Conservation (phyloP, 1,140 invertebrate genomes). For the Cyclargus thomasi region DNA sequence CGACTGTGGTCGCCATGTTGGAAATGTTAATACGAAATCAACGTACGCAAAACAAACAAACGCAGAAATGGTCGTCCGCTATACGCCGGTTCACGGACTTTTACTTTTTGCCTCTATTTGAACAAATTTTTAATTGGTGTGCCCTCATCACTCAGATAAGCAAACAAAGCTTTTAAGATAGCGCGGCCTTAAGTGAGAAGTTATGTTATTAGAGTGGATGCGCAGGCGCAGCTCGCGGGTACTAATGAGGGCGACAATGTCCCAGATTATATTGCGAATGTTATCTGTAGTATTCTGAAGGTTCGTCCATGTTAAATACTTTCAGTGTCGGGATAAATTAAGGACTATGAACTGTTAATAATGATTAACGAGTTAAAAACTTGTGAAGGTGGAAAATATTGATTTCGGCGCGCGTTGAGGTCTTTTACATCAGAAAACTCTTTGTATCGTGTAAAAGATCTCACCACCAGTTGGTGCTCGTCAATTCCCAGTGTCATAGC, state of each 20-base stretch:
- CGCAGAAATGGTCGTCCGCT: slow-evolving; percentile 33
- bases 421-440: no score
- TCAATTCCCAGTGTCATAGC: no score
- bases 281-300: background rate
- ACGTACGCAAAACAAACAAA: slow-evolving; percentile 31
- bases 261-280: background rate
- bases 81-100: slow-evolving; percentile 30
- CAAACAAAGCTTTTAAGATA: slow-evolving; percentile 50
- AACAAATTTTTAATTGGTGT: slow-evolving; percentile 60
- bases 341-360: no score
- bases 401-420: no score
- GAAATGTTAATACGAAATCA: slow-evolving; percentile 37
- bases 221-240: background rate
- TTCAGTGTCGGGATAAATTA: background rate
- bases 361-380: no score
- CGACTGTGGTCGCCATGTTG: background rate
- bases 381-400: no score
- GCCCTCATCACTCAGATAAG: slow-evolving; percentile 50
- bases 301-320: background rate
- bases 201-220: slow-evolving; percentile 51
- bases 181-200: slow-evolving; percentile 55
- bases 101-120: slow-evolving; percentile 30
- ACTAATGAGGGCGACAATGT: background rate
- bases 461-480: no score
- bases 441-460: no score